A percentile compares a stretch with the other conserved stretches of the same genome.
Conservation (phyloP, 2,113 vertebrate species). For the Alectura lathami region DNA sequence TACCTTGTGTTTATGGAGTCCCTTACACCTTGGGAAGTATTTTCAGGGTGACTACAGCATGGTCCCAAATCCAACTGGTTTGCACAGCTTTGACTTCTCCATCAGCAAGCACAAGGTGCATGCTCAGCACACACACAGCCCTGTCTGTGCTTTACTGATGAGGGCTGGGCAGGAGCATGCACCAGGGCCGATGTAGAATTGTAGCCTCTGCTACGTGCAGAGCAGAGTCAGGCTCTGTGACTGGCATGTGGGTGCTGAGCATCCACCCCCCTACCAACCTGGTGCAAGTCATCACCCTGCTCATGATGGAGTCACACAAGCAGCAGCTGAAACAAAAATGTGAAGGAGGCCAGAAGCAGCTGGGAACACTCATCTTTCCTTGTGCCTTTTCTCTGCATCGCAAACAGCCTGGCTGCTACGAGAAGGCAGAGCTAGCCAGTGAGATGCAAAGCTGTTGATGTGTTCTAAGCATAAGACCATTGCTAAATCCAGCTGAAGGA, state of each 20-base stretch:
- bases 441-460: fast-evolving
- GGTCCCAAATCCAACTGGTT: not conserved
- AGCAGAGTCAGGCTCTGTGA: fast-evolving
- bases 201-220: fast-evolving
- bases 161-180: not conserved
- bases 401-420: not conserved
- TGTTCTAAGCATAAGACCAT: not conserved
- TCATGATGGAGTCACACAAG: not conserved
- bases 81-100: not conserved
- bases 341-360: not conserved
- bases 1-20: not conserved
- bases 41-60: not conserved
- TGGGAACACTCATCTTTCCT: not conserved
- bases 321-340: not conserved
- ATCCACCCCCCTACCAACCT: no score
- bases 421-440: not conserved
- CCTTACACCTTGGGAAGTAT: not conserved
- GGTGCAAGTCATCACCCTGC: not conserved
- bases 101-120: not conserved
- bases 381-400: fast-evolving
- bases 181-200: fast-evolving
- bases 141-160: fast-evolving
- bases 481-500: not conserved
- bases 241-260: fast-evolving
- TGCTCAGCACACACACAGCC: fast-evolving